Evolutionary conservation across 2,113 vertebrate genomes (phyloP).

Genomic region (Dicerorhinus sumatrensis): DNA sequence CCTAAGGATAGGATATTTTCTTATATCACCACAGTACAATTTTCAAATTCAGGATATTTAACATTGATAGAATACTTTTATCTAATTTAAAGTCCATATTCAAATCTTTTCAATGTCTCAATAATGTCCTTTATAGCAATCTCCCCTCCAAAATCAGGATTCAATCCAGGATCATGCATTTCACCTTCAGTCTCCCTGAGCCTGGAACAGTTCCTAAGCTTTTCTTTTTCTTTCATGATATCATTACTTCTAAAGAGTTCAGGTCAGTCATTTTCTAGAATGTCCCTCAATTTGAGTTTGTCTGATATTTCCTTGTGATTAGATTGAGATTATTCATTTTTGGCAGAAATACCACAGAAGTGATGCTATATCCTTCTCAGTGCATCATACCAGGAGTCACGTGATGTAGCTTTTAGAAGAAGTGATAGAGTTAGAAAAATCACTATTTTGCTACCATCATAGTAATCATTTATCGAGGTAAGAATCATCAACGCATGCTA

Average conservation of each 20-base stretch:
- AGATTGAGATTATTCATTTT: neutral
- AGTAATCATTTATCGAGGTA: neutral
- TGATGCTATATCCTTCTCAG: neutral
- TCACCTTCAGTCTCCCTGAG: neutral
- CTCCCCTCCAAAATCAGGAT: neutral
- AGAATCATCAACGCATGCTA: neutral
- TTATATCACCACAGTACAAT: neutral
- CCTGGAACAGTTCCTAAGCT: neutral
- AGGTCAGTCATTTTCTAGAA: neutral
- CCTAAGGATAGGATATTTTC: neutral
- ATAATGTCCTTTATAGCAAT: neutral
- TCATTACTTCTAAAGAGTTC: neutral
- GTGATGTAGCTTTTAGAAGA: neutral
- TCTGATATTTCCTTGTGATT: neutral
- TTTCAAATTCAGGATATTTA: neutral
- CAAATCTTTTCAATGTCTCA: neutral
- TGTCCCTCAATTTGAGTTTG: neutral
- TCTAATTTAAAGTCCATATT: neutral
- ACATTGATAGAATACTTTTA: neutral
- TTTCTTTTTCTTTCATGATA: neutral
- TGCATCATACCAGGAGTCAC: neutral
- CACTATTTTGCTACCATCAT: neutral
- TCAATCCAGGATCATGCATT: neutral
- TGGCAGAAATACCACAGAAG: neutral
- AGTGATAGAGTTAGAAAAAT: neutral